phyloP scores from a whole-genome alignment of 2,797 vertebrate species.

The Tarsius wallacei region DNA sequence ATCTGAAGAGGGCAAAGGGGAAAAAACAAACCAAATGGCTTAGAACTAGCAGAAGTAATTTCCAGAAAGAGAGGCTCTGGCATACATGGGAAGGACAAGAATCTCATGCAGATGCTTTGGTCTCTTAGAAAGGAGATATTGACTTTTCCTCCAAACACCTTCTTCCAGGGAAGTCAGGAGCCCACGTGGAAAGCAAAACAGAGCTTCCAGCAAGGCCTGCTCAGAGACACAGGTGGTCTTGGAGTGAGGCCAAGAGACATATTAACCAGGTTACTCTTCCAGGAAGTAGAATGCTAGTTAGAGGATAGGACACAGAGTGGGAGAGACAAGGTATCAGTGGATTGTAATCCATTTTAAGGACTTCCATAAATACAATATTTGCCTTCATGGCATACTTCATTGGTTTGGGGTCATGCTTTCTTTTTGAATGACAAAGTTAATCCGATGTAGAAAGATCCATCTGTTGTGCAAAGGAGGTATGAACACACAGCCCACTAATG shows the following conservation, averaged over 20 bases:
- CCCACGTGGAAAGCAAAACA: neutral
- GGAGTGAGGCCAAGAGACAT: neutral
- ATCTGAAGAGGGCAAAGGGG: neutral
- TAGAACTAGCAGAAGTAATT: neutral
- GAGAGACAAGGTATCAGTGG: neutral
- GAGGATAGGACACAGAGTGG: neutral
- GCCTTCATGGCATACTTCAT: neutral
- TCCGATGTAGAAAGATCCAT: neutral
- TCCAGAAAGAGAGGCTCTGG: neutral
- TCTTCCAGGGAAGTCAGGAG: neutral
- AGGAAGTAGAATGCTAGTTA: neutral
- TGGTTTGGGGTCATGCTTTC: neutral
- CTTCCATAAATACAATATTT: neutral
- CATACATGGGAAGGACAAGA: neutral
- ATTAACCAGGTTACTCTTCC: neutral
- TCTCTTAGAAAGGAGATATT: neutral
- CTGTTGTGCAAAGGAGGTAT: neutral
- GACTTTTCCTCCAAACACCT: neutral
- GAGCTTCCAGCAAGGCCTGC: neutral
- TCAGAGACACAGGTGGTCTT: neutral
- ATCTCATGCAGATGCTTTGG: neutral
- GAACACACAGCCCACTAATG: neutral
- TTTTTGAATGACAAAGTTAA: conserved; percentile 38
- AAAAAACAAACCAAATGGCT: neutral
- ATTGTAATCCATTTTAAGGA: neutral